phyloP scores from a whole-genome alignment of 1,140 invertebrate species.

The Hylaeus volcanicus region DNA sequence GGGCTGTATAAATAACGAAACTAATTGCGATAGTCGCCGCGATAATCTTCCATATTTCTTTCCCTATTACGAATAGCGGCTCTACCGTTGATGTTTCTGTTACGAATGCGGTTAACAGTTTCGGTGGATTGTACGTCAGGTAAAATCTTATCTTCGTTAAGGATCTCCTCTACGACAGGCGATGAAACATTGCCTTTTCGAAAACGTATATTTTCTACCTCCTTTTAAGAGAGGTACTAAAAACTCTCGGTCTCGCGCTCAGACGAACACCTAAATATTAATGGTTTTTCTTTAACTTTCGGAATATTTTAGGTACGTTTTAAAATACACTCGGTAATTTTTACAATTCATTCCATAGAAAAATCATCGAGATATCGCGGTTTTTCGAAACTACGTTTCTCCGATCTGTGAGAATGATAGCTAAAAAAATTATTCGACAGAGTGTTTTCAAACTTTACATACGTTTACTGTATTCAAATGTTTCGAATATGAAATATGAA shows the following conservation, averaged over 20 bases:
- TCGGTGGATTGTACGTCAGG: slow-evolving; percentile 29
- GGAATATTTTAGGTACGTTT: too few relatives aligned
- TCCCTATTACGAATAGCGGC: slow-evolving; percentile 27
- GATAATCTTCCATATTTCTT: slow-evolving; percentile 42
- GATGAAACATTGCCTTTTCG: slow-evolving; percentile 34
- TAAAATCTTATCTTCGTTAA: slow-evolving; percentile 22
- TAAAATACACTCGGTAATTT: too few relatives aligned
- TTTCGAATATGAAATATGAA: too few relatives aligned
- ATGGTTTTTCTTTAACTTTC: too few relatives aligned
- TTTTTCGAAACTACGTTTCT: too few relatives aligned
- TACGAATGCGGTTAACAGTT: slow-evolving; percentile 29
- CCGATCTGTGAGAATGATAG: too few relatives aligned
- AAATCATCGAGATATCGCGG: too few relatives aligned
- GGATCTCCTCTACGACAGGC: slow-evolving; percentile 25
- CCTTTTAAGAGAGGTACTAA: neutral
- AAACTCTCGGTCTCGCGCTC: neutral
- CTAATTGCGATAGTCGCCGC: slow-evolving; percentile 27
- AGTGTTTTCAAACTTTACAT: too few relatives aligned
- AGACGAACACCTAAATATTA: neutral
- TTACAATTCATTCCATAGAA: too few relatives aligned
- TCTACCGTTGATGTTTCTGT: slow-evolving; percentile 30
- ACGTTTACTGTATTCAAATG: too few relatives aligned
- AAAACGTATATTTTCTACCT: neutral
- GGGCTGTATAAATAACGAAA: slow-evolving; percentile 23
- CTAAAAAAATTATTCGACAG: too few relatives aligned